These are phyloP conservation scores for Drosophila kanekoi DNA, from an alignment of 2,888 invertebrate species.

Conservation along the genomic window DNA sequence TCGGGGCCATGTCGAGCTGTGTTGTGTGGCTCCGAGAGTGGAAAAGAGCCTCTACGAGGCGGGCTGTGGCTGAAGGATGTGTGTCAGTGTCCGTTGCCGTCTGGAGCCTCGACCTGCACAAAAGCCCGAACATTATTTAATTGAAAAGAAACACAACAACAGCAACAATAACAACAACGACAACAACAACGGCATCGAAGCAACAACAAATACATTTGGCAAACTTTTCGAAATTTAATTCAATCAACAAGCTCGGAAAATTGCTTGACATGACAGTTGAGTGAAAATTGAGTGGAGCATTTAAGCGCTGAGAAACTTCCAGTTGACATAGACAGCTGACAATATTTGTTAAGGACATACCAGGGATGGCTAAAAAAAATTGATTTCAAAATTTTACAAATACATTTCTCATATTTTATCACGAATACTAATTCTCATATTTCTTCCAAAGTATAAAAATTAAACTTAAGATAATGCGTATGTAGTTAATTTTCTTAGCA, in stretches of 20 bases:
- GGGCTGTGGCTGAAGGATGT: conserved; percentile 58
- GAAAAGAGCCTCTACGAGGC: conserved; percentile 14
- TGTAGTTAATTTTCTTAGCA: background rate
- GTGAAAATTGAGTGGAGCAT: conserved; percentile 52
- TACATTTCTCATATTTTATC: no score
- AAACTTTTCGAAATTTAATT: conserved; percentile 68
- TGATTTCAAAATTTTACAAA: background rate
- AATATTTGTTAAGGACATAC: conserved; percentile 14
- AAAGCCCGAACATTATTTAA: conserved; percentile 66
- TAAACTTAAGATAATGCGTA: background rate
- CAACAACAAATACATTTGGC: conserved; percentile 47
- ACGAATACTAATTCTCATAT: no score
- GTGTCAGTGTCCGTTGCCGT: conserved; percentile 43
- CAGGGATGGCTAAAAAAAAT: conserved; percentile 6
- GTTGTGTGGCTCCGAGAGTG: conserved; percentile 39
- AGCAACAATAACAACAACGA: conserved; percentile 21
- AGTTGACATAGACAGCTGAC: conserved; percentile 20
- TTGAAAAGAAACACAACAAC: conserved; percentile 67
- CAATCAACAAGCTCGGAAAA: conserved; percentile 62
- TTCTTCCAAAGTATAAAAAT: no score
- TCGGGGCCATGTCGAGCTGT: conserved; percentile 20
- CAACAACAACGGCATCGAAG: conserved; percentile 20
- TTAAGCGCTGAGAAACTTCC: conserved; percentile 32
- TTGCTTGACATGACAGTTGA: conserved; percentile 46
- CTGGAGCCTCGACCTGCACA: conserved; percentile 35